These are phyloP conservation scores for Drosophila virilis DNA, from an alignment of 1,140 invertebrate species.

Conservation along the genomic window DNA sequence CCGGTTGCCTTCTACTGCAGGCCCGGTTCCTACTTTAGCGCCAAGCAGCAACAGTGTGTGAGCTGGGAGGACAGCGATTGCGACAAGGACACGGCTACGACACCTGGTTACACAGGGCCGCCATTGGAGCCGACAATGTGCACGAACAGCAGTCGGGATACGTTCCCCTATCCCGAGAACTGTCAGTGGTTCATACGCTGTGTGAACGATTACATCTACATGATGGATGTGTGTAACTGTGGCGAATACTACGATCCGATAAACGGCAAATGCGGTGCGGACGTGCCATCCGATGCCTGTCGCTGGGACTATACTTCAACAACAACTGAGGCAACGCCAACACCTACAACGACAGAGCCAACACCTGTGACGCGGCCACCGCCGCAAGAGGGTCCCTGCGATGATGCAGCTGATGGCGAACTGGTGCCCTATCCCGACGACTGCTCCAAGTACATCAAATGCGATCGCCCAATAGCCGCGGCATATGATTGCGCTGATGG, in stretches of 20 bases:
- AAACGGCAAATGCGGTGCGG: slow-evolving; percentile 46
- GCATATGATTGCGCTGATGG: slow-evolving; percentile 56
- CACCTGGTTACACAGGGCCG: slow-evolving; percentile 34
- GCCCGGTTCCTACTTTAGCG: slow-evolving; percentile 57
- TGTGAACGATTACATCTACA: slow-evolving; percentile 65
- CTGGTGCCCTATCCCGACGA: slow-evolving; percentile 70
- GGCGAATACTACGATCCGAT: slow-evolving; percentile 73
- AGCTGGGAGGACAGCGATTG: slow-evolving; percentile 66
- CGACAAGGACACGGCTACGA: slow-evolving; percentile 50
- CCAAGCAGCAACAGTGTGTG: slow-evolving; percentile 42
- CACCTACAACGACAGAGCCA: slow-evolving; percentile 15
- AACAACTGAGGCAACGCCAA: slow-evolving; percentile 10
- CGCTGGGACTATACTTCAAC: slow-evolving; percentile 62
- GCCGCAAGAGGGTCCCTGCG: slow-evolving; percentile 62
- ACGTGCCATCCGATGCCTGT: slow-evolving; percentile 67
- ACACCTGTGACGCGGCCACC: slow-evolving; percentile 53
- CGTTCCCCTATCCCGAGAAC: slow-evolving; percentile 67
- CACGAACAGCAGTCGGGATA: slow-evolving; percentile 55
- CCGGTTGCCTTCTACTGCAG: slow-evolving; percentile 70
- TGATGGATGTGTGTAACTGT: slow-evolving; percentile 71
- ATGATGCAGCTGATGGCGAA: slow-evolving; percentile 40
- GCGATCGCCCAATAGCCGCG: slow-evolving; percentile 58
- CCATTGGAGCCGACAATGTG: slow-evolving; percentile 56
- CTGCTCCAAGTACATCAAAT: slow-evolving; percentile 70
- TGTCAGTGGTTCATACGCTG: slow-evolving; percentile 72